Evolutionary conservation across 2,113 vertebrate genomes (phyloP).

Genomic region (Neolamprologus toae): DNA sequence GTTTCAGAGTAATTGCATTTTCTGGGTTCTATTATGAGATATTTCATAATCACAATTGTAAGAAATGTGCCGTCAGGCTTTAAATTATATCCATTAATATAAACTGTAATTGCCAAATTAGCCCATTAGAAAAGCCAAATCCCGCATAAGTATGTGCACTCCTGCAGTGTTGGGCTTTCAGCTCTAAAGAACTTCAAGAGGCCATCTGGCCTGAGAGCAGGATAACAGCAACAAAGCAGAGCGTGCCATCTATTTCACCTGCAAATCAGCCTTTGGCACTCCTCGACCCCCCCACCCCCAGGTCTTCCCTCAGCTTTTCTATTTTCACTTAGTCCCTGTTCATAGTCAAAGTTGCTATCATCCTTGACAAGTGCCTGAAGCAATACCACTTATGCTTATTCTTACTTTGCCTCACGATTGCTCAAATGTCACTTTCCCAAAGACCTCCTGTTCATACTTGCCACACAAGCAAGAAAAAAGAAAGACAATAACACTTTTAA

Average conservation of each 20-base stretch:
- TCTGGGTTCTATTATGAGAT: conserved; percentile 9
- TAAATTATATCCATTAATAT: conserved; percentile 29
- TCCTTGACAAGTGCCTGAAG: conserved; percentile 11
- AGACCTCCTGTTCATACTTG: not conserved
- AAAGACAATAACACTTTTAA: not conserved
- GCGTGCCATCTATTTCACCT: conserved; percentile 94
- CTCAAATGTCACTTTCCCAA: not conserved
- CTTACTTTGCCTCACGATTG: not conserved
- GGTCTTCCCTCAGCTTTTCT: conserved; percentile 44
- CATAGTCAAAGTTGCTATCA: conserved; percentile 23
- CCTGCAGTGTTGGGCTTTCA: not conserved
- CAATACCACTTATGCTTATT: not conserved
- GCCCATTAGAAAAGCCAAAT: conserved; percentile 13
- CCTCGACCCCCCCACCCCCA: conserved; percentile 60
- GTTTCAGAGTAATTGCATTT: conserved; percentile 32
- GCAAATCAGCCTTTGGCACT: conserved; percentile 85
- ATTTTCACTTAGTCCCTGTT: conserved; percentile 42
- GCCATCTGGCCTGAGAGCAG: conserved; percentile 87
- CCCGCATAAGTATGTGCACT: not conserved
- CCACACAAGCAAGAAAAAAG: not conserved
- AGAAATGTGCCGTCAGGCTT: conserved; percentile 13
- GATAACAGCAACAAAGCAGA: conserved; percentile 85
- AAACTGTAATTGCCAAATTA: conserved; percentile 33
- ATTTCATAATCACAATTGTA: conserved; percentile 1
- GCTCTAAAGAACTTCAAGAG: conserved; percentile 68